Evolutionary conservation across 2,113 vertebrate species (phyloP), one percentile per base, ranked within the genome.

Genomic region (Atherinomorus stipes): DNA sequence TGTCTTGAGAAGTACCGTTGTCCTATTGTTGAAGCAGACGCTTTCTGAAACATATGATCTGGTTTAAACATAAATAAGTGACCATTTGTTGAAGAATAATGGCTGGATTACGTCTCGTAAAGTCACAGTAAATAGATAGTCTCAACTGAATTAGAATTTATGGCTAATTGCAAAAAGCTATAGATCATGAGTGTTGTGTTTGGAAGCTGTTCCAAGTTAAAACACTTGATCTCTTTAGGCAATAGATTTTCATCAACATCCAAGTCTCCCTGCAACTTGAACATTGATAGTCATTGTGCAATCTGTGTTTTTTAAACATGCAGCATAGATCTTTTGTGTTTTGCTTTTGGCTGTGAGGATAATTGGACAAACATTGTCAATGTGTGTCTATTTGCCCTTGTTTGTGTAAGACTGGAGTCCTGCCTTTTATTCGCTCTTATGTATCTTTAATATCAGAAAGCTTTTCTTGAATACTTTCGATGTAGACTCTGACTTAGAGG

Each of bases 1-100:
- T 74, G 74, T 45, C 45, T 59, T 28, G 26, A 47, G 42, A 67
- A 62, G 19, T 8, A 63, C 21, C 0, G 18, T 69, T 83, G 5
- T 74, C 51, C 52, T 67, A 49, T 84, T 65, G 58, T 52, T 76
- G 60, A 38, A 57, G 57, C 64, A 61, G 78, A 64, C 53, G 57
- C 69, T 76, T 83, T 73, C 18, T 78, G 54, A 52, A 81, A 81
- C 34, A 25, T 31, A 49, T 2, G 37, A 44, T 56, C 22, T 57
- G 61, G 78, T 40, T 76, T 37, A 42, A 68, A 68, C 62, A 64
- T 18, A 45, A 4, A 34, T 63, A 42, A 47, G 60, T 25, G 21
- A 38, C 50, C 19, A 54, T 37, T 54, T 64, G 62, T 58, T 54
- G 15, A 54, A 62, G 45, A 78, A 76, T n/a, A 52, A 34, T 25